A percentile compares a stretch with the other conserved stretches of the same genome.
These are phyloP conservation scores for Apoda limacodes DNA, from an alignment of 2,888 invertebrate species.

Conservation along the genomic window DNA sequence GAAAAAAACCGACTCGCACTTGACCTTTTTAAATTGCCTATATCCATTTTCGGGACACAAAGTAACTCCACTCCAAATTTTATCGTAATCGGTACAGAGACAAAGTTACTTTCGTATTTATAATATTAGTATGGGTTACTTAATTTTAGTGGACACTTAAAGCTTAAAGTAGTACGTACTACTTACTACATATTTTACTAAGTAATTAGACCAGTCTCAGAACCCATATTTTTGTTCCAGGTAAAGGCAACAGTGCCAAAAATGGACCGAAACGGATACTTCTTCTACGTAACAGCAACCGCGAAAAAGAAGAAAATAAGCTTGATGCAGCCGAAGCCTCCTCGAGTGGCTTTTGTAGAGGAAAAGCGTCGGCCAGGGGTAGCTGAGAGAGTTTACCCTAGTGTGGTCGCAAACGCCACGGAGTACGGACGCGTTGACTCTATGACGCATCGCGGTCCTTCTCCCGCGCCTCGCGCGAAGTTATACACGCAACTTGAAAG, in stretches of 20 bases:
- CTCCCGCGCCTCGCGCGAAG: slow-evolving; percentile 57
- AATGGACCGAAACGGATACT: slow-evolving; percentile 64
- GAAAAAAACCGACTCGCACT: too few species aligned
- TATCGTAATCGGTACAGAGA: too few species aligned
- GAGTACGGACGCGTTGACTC: slow-evolving; percentile 38
- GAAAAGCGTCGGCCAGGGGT: slow-evolving; percentile 53
- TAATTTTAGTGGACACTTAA: too few species aligned
- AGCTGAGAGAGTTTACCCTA: slow-evolving; percentile 43
- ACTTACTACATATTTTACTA: too few species aligned
- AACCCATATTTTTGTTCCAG: too few species aligned
- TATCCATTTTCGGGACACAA: too few species aligned
- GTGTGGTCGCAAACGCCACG: slow-evolving; percentile 43
- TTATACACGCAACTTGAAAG: slow-evolving; percentile 61
- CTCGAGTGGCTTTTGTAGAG: slow-evolving; percentile 54
- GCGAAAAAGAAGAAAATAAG: slow-evolving; percentile 68
- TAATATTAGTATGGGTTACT: too few species aligned
- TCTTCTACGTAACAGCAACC: slow-evolving; percentile 58
- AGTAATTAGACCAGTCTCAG: too few species aligned
- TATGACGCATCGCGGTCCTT: slow-evolving; percentile 47
- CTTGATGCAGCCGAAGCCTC: slow-evolving; percentile 61
- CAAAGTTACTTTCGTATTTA: too few species aligned
- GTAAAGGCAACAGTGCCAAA: slow-evolving; percentile 59
- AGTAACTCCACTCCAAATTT: too few species aligned
- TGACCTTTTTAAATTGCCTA: too few species aligned
- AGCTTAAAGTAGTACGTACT: too few species aligned